Conservation (phyloP, 2,888 invertebrate genomes). For the Epistrophe grossulariae region DNA sequence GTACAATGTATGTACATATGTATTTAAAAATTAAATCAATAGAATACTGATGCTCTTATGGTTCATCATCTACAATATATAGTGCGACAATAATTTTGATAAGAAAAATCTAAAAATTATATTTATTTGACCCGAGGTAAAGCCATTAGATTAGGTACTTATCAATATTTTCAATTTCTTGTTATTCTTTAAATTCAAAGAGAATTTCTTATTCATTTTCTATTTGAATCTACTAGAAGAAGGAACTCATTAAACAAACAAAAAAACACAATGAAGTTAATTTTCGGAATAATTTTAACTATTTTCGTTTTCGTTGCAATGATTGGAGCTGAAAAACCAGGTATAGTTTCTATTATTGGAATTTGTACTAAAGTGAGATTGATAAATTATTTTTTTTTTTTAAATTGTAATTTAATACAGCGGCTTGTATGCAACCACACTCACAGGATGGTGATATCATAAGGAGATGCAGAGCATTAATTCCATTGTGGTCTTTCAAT, state of each 20-base stretch:
- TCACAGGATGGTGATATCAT: neutral
- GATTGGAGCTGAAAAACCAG: constrained; percentile 20
- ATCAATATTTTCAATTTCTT: neutral
- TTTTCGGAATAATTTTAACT: constrained; percentile 22
- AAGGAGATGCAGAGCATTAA: neutral
- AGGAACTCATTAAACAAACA: neutral
- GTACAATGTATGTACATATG: too few species aligned
- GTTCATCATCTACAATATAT: too few species aligned
- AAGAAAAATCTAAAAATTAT: neutral
- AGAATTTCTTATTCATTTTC: neutral
- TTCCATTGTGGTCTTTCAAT: constrained; percentile 3
- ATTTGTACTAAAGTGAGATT: neutral
- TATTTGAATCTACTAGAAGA: neutral
- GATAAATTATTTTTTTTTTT: neutral
- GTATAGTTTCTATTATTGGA: neutral
- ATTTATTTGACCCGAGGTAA: neutral
- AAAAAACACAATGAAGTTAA: neutral
- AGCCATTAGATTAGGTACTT: neutral
- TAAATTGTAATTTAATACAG: neutral
- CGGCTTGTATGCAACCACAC: constrained; percentile 19
- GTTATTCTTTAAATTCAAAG: neutral
- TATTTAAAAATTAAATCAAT: too few species aligned
- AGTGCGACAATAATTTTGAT: neutral
- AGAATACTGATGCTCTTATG: too few species aligned
- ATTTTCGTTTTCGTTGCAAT: neutral